Evolutionary conservation across 2,888 invertebrate species (phyloP).

Genomic region (Dastarcus helophoroides): DNA sequence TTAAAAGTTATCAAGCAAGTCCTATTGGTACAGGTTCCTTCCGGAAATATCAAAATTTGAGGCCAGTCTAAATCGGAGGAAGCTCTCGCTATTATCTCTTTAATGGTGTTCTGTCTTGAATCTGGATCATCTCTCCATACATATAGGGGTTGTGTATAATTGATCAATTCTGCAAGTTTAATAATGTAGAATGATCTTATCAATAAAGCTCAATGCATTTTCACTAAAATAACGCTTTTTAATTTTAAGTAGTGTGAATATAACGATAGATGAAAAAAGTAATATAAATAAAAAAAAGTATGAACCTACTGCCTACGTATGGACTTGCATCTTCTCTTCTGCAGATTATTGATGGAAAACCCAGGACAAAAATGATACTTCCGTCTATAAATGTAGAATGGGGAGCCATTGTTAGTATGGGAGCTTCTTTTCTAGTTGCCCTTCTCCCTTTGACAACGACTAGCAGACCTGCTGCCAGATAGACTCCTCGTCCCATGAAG

Average conservation of each 20-base stretch:
- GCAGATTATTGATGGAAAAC: slow-evolving; percentile 75
- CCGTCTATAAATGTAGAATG: slow-evolving; percentile 86
- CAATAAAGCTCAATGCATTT: no score
- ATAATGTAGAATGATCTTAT: no score
- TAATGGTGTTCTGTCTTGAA: slow-evolving; percentile 81
- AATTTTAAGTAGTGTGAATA: not conserved
- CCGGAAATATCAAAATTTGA: slow-evolving; percentile 89
- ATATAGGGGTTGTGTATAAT: slow-evolving; percentile 90
- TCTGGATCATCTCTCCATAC: slow-evolving; percentile 89
- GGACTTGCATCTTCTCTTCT: slow-evolving; percentile 67
- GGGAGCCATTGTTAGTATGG: slow-evolving; percentile 76
- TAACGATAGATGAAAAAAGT: slow-evolving; percentile 1
- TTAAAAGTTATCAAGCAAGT: slow-evolving; percentile 83
- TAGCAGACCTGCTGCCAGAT: slow-evolving; percentile 66
- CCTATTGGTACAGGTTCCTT: slow-evolving; percentile 93
- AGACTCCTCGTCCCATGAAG: slow-evolving; percentile 61
- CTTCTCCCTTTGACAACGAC: slow-evolving; percentile 66
- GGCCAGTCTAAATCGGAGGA: slow-evolving; percentile 82
- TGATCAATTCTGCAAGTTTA: slow-evolving; percentile 77
- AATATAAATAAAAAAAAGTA: slow-evolving; percentile 1
- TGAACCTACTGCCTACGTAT: slow-evolving; percentile 77
- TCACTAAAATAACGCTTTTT: no score
- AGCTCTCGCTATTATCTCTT: slow-evolving; percentile 75
- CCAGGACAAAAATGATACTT: slow-evolving; percentile 70
- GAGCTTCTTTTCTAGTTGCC: slow-evolving; percentile 66